Percentiles rank a stretch among this genome's conserved stretches.
These are phyloP conservation scores for Rotaria magnacalcarata DNA, from an alignment of 2,888 invertebrate genomes.

Conservation along the genomic window DNA sequence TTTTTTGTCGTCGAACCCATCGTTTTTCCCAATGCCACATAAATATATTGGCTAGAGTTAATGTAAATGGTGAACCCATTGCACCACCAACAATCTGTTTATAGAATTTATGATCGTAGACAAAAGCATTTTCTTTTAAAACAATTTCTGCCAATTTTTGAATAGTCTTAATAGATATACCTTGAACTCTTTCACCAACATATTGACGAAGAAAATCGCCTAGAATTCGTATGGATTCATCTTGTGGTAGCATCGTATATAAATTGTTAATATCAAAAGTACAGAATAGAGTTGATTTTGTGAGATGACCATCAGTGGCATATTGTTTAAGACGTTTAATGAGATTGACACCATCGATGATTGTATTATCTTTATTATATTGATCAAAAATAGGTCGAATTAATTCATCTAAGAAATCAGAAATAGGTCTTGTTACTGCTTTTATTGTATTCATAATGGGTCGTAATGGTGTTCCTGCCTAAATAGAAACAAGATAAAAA, in stretches of 20 bases:
- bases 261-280: not conserved
- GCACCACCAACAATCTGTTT: not conserved
- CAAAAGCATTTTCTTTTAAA: not conserved
- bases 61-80: not conserved
- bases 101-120: not conserved
- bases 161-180: not conserved
- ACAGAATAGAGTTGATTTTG: not conserved
- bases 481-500: too few relatives aligned
- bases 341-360: not conserved
- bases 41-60: not conserved
- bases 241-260: not conserved
- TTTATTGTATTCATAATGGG: not conserved
- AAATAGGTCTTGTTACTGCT: not conserved
- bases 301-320: not conserved
- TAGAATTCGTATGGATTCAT: not conserved
- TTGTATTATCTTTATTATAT: not conserved
- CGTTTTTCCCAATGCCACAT: not conserved
- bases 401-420: not conserved
- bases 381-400: not conserved
- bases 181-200: not conserved
- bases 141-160: not conserved
- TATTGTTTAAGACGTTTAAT: not conserved
- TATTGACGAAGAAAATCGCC: not conserved
- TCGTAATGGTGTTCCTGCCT: not conserved
- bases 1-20: not conserved